phyloP scores from a whole-genome alignment of 2,888 invertebrate genomes.

The Drosophila prolongata region DNA sequence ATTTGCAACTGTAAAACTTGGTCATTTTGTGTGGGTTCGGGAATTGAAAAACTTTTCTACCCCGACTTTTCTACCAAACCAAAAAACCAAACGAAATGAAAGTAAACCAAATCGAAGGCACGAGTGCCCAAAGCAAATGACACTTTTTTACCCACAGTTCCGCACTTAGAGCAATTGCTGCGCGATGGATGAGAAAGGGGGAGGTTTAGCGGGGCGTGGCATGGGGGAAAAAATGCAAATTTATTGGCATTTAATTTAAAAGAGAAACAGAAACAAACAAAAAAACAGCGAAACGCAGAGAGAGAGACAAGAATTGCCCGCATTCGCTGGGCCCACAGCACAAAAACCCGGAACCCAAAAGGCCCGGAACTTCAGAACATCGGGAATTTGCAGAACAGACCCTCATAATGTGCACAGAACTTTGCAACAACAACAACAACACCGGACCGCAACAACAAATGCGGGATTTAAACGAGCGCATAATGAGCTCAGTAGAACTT shows the following conservation, averaged over 20 bases:
- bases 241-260: constrained; percentile 77
- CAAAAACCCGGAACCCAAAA: constrained; percentile 39
- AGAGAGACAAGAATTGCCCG: constrained; percentile 53
- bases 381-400: constrained; percentile 41
- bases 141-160: constrained; percentile 46
- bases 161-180: constrained; percentile 41
- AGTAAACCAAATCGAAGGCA: constrained; percentile 58
- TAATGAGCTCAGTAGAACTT: constrained; percentile 75
- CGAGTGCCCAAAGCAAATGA: constrained; percentile 64
- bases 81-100: constrained; percentile 35
- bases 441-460: constrained; percentile 72
- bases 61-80: constrained; percentile 1
- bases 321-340: constrained; percentile 43
- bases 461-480: constrained; percentile 80
- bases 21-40: constrained; percentile 58
- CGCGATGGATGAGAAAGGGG: neutral
- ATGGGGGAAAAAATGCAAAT: constrained; percentile 61
- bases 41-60: constrained; percentile 69
- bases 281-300: neutral
- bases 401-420: constrained; percentile 69
- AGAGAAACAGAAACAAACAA: constrained; percentile 53
- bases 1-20: constrained; percentile 71
- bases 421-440: constrained; percentile 45
- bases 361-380: constrained; percentile 23
- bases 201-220: neutral